phyloP scores from a whole-genome alignment of 2,797 vertebrate genomes.

The Perodicticus potto region DNA sequence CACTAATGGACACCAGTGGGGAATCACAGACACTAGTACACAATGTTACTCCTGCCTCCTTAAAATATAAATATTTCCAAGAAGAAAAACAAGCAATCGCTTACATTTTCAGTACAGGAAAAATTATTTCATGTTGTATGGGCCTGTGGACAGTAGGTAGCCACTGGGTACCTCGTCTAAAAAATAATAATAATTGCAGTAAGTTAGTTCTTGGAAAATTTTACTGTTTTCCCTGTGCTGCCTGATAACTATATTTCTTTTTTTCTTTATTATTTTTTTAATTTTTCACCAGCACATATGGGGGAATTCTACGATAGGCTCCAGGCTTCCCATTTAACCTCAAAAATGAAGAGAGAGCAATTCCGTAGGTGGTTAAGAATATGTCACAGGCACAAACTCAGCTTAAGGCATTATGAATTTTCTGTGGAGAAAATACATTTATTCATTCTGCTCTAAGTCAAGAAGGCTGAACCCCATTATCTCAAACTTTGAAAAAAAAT shows the following conservation, averaged over 20 bases:
- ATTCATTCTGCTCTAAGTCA: slow-evolving; percentile 84
- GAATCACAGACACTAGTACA: neutral
- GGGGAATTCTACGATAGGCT: slow-evolving; percentile 73
- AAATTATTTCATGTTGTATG: neutral
- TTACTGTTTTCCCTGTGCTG: slow-evolving; percentile 59
- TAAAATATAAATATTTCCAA: neutral
- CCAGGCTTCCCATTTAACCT: slow-evolving; percentile 78
- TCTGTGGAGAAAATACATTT: slow-evolving; percentile 83
- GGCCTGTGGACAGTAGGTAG: neutral
- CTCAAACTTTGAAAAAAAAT: slow-evolving; percentile 77
- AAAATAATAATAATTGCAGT: neutral
- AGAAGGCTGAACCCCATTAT: slow-evolving; percentile 82
- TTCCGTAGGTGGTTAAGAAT: slow-evolving; percentile 81
- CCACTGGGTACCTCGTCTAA: neutral
- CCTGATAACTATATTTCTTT: slow-evolving; percentile 66
- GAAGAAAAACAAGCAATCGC: neutral
- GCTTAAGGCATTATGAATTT: slow-evolving; percentile 83
- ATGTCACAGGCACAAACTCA: slow-evolving; percentile 81
- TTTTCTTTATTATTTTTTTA: slow-evolving; percentile 59
- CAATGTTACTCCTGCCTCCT: neutral
- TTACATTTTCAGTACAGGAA: slow-evolving; percentile 14
- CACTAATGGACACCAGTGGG: neutral
- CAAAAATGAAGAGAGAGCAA: slow-evolving; percentile 81
- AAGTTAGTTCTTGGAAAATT: slow-evolving; percentile 47
- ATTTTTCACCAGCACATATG: slow-evolving; percentile 61